Evolutionary conservation across 2,113 vertebrate genomes (phyloP), one percentile per base, ranked within the genome.

Genomic region (Turdus rufiventris): DNA sequence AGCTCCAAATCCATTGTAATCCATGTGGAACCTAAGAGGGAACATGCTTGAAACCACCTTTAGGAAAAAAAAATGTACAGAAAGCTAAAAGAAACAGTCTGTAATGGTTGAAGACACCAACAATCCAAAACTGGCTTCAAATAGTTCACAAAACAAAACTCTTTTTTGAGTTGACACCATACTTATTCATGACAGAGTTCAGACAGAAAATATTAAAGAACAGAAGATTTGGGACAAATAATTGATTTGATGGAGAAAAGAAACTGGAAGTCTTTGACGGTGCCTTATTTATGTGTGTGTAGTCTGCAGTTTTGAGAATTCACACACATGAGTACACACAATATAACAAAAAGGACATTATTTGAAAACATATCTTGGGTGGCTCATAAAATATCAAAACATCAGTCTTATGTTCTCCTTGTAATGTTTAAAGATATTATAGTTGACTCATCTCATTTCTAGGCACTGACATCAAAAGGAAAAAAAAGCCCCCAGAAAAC

Each of bases 401-500:
- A 68, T 9, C 10, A 40, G 28, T 48, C 18, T 60, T 38, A 50
- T 18, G 5, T 68, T 58, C 61, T 80, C 19, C 17, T 70, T n/a
- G 45, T 6, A 73, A 40, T 29, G 31, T 76, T 70, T 48, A 65
- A 57, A 62, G 54, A 43, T 29, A 60, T 38, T 50, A 57, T 16
- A 62, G 23, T 58, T 94, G 33, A 68, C 36, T 86, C n/a, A 80
- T 56, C 5, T 7, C 0, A 11, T 70, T 86, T 93, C 42, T 76
- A n/a, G 77, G 17, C 33, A 47, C 28, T 45, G 42, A 38, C 20
- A 77, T 25, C 8, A 80, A 71, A 92, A 57, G 2, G 38, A 67
- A 74, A 45, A 3, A 1, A 62, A 84, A 40, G 0, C 1, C 3
- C 9, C 5, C 9, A 51, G n/a, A 63, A 89, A 80, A 48, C 0